Evolutionary conservation across 2,888 invertebrate species (phyloP).

Genomic region (Mechanitis messenoides): DNA sequence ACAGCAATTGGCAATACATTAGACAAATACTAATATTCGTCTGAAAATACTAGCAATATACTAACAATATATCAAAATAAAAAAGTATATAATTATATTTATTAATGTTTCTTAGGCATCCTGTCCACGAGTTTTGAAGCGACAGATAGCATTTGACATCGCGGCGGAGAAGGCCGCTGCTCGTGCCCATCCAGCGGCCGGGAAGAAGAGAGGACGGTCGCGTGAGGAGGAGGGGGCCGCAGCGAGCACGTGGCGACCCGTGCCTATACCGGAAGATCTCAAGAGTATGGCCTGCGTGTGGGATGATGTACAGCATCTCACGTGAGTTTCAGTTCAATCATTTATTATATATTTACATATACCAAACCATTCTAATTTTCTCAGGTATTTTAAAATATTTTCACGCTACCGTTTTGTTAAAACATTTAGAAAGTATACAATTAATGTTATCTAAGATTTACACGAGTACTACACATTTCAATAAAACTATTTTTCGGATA

Average conservation of each 20-base stretch:
- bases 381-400: too few relatives aligned
- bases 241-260: conserved; percentile 67
- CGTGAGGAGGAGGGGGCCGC: not conserved
- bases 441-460: too few relatives aligned
- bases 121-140: conserved; percentile 65
- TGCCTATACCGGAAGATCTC: conserved; percentile 75
- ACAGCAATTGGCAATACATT: not conserved
- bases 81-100: not conserved
- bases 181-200: conserved; percentile 71
- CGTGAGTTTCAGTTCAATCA: conserved; percentile 47
- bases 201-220: not conserved
- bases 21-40: not conserved
- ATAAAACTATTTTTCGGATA: too few relatives aligned
- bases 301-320: conserved; percentile 78
- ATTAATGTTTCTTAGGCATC: conserved; percentile 47
- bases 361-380: too few relatives aligned
- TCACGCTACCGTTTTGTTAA: too few relatives aligned
- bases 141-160: conserved; percentile 69
- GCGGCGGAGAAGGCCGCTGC: conserved; percentile 65
- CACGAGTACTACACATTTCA: too few relatives aligned
- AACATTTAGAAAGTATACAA: too few relatives aligned
- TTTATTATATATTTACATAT: not conserved
- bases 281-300: conserved; percentile 79
- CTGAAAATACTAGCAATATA: too few relatives aligned
- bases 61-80: too few relatives aligned